A percentile compares a stretch with the other conserved stretches of the same genome.
Conservation (phyloP, 2,888 invertebrate species). For the Polia nebulosa region DNA sequence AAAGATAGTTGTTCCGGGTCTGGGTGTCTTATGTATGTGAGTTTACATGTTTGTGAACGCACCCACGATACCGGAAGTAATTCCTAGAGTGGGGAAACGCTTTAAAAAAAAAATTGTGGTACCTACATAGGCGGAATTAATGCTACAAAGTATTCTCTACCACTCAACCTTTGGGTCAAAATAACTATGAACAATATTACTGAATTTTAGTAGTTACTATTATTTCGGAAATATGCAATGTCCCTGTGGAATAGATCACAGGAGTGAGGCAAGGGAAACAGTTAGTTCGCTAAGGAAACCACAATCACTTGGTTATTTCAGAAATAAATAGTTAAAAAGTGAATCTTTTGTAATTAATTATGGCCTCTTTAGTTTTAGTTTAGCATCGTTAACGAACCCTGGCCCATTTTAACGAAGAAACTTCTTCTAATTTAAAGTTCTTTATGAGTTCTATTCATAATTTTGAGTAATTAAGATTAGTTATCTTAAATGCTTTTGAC, state of each 20-base stretch:
- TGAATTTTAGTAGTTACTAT: too few relatives aligned
- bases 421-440: slow-evolving; percentile 47
- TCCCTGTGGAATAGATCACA: not conserved
- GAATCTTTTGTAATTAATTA: slow-evolving; percentile 34
- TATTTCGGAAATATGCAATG: not conserved
- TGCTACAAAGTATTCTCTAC: too few relatives aligned
- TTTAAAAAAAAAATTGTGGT: too few relatives aligned
- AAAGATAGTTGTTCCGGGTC: too few relatives aligned
- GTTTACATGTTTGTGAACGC: too few relatives aligned
- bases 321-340: not conserved
- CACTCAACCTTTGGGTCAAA: too few relatives aligned
- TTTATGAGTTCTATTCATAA: slow-evolving; percentile 33
- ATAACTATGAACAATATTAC: too few relatives aligned
- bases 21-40: too few relatives aligned
- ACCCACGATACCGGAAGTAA: too few relatives aligned
- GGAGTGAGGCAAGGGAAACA: not conserved
- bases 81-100: too few relatives aligned
- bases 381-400: slow-evolving; percentile 32
- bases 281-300: not conserved
- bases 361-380: slow-evolving; percentile 30
- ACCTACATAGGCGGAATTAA: too few relatives aligned
- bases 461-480: slow-evolving; percentile 14
- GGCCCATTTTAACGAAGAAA: slow-evolving; percentile 43
- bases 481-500: not conserved
- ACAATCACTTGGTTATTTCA: not conserved